Conservation (phyloP, 2,888 invertebrate genomes). For the Pteria penguin region DNA sequence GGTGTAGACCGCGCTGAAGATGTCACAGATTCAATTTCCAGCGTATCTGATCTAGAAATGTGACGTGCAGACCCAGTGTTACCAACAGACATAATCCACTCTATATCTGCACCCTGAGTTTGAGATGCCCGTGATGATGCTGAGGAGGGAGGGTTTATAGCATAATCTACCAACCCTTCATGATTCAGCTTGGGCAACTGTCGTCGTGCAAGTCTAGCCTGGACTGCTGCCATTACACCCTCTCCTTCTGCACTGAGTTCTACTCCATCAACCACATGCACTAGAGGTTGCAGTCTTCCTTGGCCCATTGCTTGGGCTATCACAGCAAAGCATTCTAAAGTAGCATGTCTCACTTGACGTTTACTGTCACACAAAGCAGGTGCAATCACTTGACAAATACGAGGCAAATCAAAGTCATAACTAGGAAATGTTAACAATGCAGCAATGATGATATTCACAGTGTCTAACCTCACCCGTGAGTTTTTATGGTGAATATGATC, state of each 20-base stretch:
- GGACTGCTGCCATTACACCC: constrained; percentile 85
- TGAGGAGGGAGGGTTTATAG: constrained; percentile 84
- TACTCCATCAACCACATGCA: constrained; percentile 81
- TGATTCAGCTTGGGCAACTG: constrained; percentile 86
- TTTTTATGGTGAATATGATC: constrained; percentile 81
- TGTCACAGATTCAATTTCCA: constrained; percentile 74
- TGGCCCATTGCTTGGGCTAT: constrained; percentile 87
- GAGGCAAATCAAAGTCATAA: constrained; percentile 85
- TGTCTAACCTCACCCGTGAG: constrained; percentile 86
- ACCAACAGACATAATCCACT: constrained; percentile 85
- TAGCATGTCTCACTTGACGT: constrained; percentile 88
- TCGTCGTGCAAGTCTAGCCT: constrained; percentile 87
- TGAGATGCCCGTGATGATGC: constrained; percentile 72
- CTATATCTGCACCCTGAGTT: constrained; percentile 84
- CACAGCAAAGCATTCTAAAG: constrained; percentile 89
- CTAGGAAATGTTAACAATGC: constrained; percentile 89
- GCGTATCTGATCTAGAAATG: constrained; percentile 65
- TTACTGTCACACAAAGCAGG: constrained; percentile 84
- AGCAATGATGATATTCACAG: constrained; percentile 88
- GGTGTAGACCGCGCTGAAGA: constrained; percentile 68
- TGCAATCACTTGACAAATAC: constrained; percentile 80
- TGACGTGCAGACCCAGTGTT: constrained; percentile 66
- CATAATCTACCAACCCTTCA: constrained; percentile 88
- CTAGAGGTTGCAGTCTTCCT: constrained; percentile 83
- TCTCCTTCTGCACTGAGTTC: constrained; percentile 79